Base-by-base conservation (phyloP, 1,140 invertebrate species). In the Bombus balteatus region DNA sequence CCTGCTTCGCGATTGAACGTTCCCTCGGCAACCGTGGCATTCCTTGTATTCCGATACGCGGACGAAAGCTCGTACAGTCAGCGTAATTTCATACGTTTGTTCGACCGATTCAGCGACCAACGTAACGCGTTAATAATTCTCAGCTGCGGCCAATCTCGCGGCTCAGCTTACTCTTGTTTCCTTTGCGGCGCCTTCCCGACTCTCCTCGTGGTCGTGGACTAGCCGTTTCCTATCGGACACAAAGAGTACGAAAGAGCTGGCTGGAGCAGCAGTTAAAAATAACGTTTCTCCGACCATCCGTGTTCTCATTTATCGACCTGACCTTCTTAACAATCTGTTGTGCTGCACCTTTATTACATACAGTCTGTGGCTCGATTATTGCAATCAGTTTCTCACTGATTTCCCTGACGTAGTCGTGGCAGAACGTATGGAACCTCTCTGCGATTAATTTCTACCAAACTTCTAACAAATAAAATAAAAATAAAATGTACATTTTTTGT, bases 281-380 rank as follows among this genome's bases (percentile, higher is more conserved):
- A 82, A 82, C 71, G 13, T 75, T 32, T 59, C 57, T 75, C 57
- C 57, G 57, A 66, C 65, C 71, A 82, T 75, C 81, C 81, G 81
- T 65, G 57, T 32, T 65, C 72, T 47, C 28, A n/a, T 47, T n/a
- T 66, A 75, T 82, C 71, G 71, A 65, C n/a, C 41, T 28, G 81
- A 75, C 81, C 71, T 75, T 75, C 70, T 75, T 34, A 28, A 65
- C 41, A 34, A 65, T n/a, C 41, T 34, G 8, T n/a, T 13, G 13
- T 66, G 6, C 1, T 12, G 37, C 70, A 72, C 70, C 37, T 39
- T 39, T 39, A 1, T 41, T 10, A 37, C 9, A 39, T 1, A 25
- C 3, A 39, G 53, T 28, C 28, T 3, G 3, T 10, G 22, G 1
- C 68, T 28, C 22, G 18, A 3, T 18, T 8, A 18, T 15, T 22